These are phyloP conservation scores for Disparrhopalites patrizii DNA, from an alignment of 2,888 invertebrate genomes.

Conservation along the genomic window DNA sequence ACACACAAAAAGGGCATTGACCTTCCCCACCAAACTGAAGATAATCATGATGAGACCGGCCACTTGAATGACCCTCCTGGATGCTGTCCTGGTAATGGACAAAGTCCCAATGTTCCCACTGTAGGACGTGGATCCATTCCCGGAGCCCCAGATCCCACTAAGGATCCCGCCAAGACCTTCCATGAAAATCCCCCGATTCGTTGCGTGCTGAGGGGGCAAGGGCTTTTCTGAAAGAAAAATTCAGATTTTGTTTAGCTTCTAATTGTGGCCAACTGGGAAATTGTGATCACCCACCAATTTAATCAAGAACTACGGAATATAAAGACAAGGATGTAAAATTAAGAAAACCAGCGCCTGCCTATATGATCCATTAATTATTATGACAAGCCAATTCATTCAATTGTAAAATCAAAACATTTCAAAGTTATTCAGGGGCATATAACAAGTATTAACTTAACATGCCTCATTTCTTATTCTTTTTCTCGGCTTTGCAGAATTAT, in stretches of 20 bases:
- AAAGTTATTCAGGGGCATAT: too few species aligned
- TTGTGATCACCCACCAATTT: slow-evolving; percentile 32
- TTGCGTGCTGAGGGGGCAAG: slow-evolving; percentile 78
- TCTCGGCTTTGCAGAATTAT: too few species aligned
- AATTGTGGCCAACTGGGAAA: too few species aligned
- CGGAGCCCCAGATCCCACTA: slow-evolving; percentile 79
- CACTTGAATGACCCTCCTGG: slow-evolving; percentile 74
- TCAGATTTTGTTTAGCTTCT: too few species aligned
- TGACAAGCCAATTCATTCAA: too few species aligned
- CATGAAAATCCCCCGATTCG: slow-evolving; percentile 78
- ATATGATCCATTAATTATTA: too few species aligned
- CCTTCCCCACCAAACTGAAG: slow-evolving; percentile 70
- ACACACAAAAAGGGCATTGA: slow-evolving; percentile 73
- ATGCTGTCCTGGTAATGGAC: slow-evolving; percentile 78
- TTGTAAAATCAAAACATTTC: too few species aligned
- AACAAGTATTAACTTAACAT: too few species aligned
- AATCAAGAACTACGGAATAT: too few species aligned
- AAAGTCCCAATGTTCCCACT: slow-evolving; percentile 88
- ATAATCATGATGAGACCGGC: slow-evolving; percentile 69
- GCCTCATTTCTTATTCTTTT: too few species aligned
- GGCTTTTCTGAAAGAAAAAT: slow-evolving; percentile 61
- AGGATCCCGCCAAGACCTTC: slow-evolving; percentile 81
- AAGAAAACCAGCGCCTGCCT: too few species aligned
- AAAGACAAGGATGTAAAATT: neutral
- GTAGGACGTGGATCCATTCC: slow-evolving; percentile 83